phyloP scores from a whole-genome alignment of 2,888 invertebrate genomes.

The Petrolisthes cinctipes region DNA sequence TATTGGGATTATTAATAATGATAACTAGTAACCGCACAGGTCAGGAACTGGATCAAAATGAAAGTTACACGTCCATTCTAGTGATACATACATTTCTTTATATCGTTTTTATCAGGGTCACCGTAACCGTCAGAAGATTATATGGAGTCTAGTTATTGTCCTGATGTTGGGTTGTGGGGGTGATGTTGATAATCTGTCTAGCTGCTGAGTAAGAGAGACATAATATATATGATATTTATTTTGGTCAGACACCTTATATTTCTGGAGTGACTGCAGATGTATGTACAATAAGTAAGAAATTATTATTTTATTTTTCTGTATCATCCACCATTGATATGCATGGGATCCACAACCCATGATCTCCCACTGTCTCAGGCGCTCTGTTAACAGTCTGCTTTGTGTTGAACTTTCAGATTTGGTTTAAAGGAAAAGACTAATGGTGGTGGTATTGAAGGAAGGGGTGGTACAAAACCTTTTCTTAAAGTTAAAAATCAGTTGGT shows the following conservation, averaged over 20 bases:
- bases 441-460: no score
- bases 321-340: neutral
- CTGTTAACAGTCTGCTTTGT: no score
- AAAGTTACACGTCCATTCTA: conserved; percentile 55
- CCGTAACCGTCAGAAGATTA: conserved; percentile 11
- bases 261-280: conserved; percentile 35
- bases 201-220: conserved; percentile 27
- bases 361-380: no score
- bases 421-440: no score
- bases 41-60: conserved; percentile 57
- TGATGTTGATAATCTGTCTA: conserved; percentile 7
- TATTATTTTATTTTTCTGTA: neutral
- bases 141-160: conserved; percentile 10
- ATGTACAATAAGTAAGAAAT: conserved; percentile 4
- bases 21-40: conserved; percentile 39
- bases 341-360: no score
- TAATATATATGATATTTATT: conserved; percentile 43
- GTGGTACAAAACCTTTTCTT: no score
- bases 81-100: conserved; percentile 57
- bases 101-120: conserved; percentile 38
- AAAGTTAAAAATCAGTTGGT: no score
- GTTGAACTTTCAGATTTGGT: no score
- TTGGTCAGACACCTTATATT: conserved; percentile 38
- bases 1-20: conserved; percentile 36
- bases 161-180: neutral